Evolutionary conservation across 64 coral and sea anemone species (phyloP).

Genomic region (Dendrophyllia cribrosa): DNA sequence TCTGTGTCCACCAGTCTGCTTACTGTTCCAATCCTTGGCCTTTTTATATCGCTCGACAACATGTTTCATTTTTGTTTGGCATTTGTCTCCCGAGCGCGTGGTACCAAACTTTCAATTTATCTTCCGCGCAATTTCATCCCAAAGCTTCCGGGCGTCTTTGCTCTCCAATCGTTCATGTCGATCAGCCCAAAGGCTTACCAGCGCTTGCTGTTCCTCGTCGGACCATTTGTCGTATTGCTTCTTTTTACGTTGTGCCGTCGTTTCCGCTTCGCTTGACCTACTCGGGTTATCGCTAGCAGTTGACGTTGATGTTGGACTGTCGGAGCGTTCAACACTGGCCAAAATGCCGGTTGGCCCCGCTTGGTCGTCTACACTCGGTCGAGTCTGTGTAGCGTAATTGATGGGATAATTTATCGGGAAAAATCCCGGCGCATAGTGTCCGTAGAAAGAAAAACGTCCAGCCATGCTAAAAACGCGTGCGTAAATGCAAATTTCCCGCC

Average conservation of each 20-base stretch:
- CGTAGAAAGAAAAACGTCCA: no score
- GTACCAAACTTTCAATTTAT: background rate
- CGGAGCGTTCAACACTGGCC: no score
- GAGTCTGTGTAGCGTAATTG: no score
- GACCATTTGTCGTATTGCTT: constrained; percentile 13
- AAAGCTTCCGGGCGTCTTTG: constrained; percentile 31
- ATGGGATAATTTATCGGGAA: no score
- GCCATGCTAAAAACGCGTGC: no score
- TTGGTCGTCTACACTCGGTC: no score
- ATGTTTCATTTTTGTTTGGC: background rate
- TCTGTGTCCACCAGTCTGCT: background rate
- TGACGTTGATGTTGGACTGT: no score
- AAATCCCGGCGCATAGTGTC: background rate
- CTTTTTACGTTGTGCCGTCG: no score
- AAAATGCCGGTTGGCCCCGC: no score
- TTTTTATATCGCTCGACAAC: constrained; percentile 24
- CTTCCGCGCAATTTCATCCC: constrained; percentile 7
- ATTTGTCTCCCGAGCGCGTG: background rate
- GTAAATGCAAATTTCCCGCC: no score
- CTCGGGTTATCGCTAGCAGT: background rate
- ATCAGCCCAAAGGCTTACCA: constrained; percentile 3
- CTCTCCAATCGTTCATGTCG: background rate
- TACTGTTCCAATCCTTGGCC: constrained; percentile 23
- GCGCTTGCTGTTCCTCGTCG: background rate
- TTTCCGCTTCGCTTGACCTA: background rate